Percentiles rank a stretch among this genome's conserved stretches.
These are phyloP conservation scores for Heterocephalus glaber DNA, from an alignment of 2,113 vertebrate genomes.

Conservation along the genomic window DNA sequence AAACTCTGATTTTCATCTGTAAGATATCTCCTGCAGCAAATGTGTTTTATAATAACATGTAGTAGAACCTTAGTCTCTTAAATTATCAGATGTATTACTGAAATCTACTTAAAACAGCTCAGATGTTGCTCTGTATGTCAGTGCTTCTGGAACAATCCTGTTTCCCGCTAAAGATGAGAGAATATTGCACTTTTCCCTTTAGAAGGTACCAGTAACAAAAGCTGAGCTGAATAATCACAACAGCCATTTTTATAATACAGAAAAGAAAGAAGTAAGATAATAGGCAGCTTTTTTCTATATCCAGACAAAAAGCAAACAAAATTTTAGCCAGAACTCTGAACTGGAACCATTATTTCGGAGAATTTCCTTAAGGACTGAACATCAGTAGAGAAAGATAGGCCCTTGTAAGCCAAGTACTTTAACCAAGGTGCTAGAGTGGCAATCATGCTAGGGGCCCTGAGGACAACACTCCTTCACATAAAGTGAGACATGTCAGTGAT, in stretches of 20 bases:
- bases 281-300: constrained; percentile 54
- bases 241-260: constrained; percentile 71
- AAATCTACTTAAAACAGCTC: constrained; percentile 60
- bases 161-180: constrained; percentile 57
- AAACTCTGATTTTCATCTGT: constrained; percentile 76
- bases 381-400: constrained; percentile 61
- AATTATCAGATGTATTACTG: constrained; percentile 14
- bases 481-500: constrained; percentile 48
- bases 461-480: constrained; percentile 46
- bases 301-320: constrained; percentile 70
- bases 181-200: constrained; percentile 77
- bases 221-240: constrained; percentile 70
- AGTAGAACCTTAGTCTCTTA: constrained; percentile 40
- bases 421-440: constrained; percentile 41
- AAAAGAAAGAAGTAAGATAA: constrained; percentile 61
- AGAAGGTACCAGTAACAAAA: constrained; percentile 71
- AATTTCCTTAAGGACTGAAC: constrained; percentile 58
- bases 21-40: constrained; percentile 69
- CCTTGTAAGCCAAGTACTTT: constrained; percentile 50
- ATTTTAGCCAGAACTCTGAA: constrained; percentile 52
- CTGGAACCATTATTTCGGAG: constrained; percentile 60
- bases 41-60: constrained; percentile 53
- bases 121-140: constrained; percentile 73
- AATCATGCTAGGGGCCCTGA: constrained; percentile 46
- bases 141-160: constrained; percentile 56